Conservation (phyloP, 2,888 invertebrate species). For the Ctenicera cuprea region DNA sequence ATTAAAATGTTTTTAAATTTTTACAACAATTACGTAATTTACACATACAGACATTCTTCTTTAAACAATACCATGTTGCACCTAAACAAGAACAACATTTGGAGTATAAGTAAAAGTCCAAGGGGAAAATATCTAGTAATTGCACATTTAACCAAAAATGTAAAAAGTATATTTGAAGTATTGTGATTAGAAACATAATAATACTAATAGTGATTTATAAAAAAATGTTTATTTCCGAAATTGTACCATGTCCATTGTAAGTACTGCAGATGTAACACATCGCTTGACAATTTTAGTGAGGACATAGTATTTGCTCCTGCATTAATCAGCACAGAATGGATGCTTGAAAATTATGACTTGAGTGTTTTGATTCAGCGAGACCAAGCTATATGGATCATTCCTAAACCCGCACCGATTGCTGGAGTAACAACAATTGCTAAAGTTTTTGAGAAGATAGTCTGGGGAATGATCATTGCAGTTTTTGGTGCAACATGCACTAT, state of each 20-base stretch:
- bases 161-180: background rate
- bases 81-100: slow-evolving; percentile 4
- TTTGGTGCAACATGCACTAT: background rate
- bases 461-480: background rate
- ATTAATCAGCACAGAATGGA: background rate
- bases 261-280: background rate
- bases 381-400: background rate
- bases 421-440: background rate
- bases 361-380: background rate
- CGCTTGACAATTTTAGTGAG: background rate
- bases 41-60: background rate
- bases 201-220: background rate
- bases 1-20: background rate
- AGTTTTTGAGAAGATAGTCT: background rate
- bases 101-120: slow-evolving; percentile 7
- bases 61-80: slow-evolving; percentile 1
- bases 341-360: background rate
- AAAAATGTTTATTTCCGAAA: background rate
- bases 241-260: background rate
- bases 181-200: slow-evolving; percentile 25
- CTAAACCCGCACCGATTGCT: background rate
- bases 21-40: slow-evolving; percentile 28
- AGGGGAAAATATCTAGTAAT: slow-evolving; percentile 10
- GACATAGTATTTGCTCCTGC: background rate
- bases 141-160: background rate